A percentile compares a stretch with the other conserved stretches of the same genome.
Evolutionary conservation across 2,113 vertebrate genomes (phyloP).

Genomic region (Ramphastos sulfuratus): DNA sequence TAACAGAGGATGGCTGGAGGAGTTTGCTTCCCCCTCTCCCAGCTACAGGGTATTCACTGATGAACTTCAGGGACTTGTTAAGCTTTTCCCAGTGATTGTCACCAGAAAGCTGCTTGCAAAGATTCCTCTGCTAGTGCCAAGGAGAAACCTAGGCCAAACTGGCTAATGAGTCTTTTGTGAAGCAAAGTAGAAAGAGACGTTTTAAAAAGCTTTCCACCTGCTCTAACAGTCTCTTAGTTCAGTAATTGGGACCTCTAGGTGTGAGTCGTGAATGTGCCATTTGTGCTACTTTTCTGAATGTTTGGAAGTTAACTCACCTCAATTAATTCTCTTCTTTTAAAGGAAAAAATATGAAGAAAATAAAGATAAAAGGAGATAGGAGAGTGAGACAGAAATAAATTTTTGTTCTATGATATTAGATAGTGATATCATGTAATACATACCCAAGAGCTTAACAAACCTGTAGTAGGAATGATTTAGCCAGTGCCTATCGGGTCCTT

Average conservation of each 20-base stretch:
- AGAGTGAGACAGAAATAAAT: not conserved
- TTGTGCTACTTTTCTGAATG: not conserved
- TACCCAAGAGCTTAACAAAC: conserved; percentile 16
- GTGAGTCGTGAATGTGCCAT: not conserved
- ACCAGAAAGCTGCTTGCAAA: not conserved
- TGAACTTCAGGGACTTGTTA: not conserved
- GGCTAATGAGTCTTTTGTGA: not conserved
- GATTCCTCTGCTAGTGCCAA: not conserved
- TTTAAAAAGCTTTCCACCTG: not conserved
- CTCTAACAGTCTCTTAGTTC: not conserved
- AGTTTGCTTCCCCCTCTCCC: not conserved
- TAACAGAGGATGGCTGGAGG: not conserved
- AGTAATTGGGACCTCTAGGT: not conserved
- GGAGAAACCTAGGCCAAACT: not conserved
- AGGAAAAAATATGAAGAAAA: not conserved
- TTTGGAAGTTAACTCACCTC: not conserved
- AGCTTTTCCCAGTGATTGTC: not conserved
- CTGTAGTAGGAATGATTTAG: conserved; percentile 20
- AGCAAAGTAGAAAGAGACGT: not conserved
- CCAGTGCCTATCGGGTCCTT: conserved; percentile 1
- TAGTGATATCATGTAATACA: not conserved
- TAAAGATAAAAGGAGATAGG: not conserved
- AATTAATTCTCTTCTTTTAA: not conserved
- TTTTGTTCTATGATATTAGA: not conserved
- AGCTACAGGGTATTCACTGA: not conserved